A percentile compares a stretch with the other conserved stretches of the same genome.
Conservation (phyloP, 2,888 invertebrate species). For the Stenodera caucasica region DNA sequence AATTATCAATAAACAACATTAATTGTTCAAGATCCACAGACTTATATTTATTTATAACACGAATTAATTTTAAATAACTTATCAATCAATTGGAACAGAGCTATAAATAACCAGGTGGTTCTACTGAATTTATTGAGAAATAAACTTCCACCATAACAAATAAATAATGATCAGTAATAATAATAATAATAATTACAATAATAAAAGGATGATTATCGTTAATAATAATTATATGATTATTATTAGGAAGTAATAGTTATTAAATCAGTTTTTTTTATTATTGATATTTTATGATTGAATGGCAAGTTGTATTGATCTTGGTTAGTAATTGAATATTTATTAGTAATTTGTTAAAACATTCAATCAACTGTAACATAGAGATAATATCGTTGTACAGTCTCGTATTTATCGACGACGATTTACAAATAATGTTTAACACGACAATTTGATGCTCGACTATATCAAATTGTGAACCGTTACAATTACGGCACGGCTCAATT, state of each 20-base stretch:
- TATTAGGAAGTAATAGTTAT: too few species aligned
- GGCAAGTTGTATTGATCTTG: not conserved
- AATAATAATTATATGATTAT: too few species aligned
- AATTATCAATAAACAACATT: constrained; percentile 3
- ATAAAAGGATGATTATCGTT: too few species aligned
- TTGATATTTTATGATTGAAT: too few species aligned
- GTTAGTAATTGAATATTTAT: not conserved
- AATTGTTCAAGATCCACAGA: not conserved
- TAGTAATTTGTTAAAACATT: constrained; percentile 5
- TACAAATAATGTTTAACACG: constrained; percentile 5
- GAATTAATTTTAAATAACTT: constrained; percentile 1
- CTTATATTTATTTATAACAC: not conserved
- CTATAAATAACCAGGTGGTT: not conserved
- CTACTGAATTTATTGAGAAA: not conserved
- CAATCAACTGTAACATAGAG: constrained; percentile 3
- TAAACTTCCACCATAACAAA: too few species aligned
- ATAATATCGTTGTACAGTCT: not conserved
- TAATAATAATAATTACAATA: too few species aligned
- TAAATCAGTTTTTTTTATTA: too few species aligned
- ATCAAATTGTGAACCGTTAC: not conserved
- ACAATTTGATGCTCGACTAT: not conserved
- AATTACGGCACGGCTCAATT: not conserved
- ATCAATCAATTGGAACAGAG: not conserved
- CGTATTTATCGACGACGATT: not conserved
- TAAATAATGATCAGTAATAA: too few species aligned